Conservation (phyloP, 2,113 vertebrate species). For the Syngnathus scovelli region DNA sequence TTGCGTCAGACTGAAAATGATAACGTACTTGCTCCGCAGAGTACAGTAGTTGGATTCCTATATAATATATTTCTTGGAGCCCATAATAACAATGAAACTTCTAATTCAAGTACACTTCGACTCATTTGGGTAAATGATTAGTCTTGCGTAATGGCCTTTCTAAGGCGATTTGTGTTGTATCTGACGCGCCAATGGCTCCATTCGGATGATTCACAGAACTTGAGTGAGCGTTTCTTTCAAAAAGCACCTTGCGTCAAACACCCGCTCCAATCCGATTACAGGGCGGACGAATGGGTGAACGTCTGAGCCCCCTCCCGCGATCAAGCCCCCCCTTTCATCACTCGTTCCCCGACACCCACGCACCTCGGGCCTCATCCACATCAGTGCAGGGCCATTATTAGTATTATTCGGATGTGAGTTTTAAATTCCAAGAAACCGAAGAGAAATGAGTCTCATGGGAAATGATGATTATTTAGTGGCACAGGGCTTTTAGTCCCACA, state of each 20-base stretch:
- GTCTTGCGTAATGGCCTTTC: neutral
- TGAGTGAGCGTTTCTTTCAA: conserved; percentile 1
- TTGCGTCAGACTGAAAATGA: conserved; percentile 59
- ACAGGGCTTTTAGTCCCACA: conserved; percentile 1
- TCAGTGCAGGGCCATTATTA: conserved; percentile 14
- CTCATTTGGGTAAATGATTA: neutral
- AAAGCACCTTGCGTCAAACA: conserved; percentile 46
- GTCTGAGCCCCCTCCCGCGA: neutral
- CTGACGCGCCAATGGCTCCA: neutral
- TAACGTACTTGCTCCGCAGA: neutral
- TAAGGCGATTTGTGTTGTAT: conserved; percentile 10
- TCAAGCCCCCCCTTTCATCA: no score
- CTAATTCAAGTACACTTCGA: neutral
- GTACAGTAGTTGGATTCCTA: neutral
- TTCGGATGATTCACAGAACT: neutral
- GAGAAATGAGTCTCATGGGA: neutral
- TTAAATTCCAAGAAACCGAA: conserved; percentile 18
- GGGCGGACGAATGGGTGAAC: neutral
- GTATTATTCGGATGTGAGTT: conserved; percentile 3
- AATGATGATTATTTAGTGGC: neutral
- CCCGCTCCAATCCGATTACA: conserved; percentile 5
- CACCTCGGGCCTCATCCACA: neutral
- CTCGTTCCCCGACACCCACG: neutral
- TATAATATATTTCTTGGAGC: neutral
- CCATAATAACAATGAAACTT: neutral